Evolutionary conservation across 2,888 invertebrate species (phyloP), one percentile per base, ranked within the genome.

Genomic region (Caenorhabditis uteleia): DNA sequence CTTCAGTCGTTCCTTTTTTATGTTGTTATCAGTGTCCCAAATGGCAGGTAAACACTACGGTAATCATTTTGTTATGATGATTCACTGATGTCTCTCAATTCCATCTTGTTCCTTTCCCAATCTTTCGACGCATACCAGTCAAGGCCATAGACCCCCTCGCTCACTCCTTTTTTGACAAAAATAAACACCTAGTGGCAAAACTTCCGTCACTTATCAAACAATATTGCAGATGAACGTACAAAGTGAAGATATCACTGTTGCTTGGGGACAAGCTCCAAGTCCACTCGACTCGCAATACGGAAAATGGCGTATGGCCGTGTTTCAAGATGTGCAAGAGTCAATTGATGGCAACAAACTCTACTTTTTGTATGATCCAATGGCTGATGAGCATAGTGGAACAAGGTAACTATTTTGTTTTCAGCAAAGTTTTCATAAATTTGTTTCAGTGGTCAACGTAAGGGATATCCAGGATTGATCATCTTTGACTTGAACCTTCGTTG

Each of bases 331-430:
- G 14, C 79, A 78, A 36, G 78, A 80, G 50, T 74, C 79, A 3
- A 42, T 70, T 16, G 82, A 82, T 44, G 58, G 53, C 6, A 58
- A 56, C 33, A 77, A 77, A 49, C 68, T 83, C 16, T 83, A 79
- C 61, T 83, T 78, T 40, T 70, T 82, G 18, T 83, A 82, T 51
- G 83, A 82, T 53, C 80, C 82, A 16, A 56, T 72, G 12, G 74
- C 77, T 1, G 82, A 82, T 50, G 82, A 82, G 48, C 65, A 69
- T 14, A 59, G 68, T 44, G 72, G 69, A 34, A 70, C 70, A 21
- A 51, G 39, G 58, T 57, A 27, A 16, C 7, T 23, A 18, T 27
- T 46, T n/a, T 14, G 7, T 21, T 18, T n/a, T 34, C 6, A 36
- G 5, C 33, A 18, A n/a, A 39, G 25, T 16, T 42, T n/a, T 27